Conservation (phyloP, 1,140 invertebrate genomes). For the Drosophila kikkawai region DNA sequence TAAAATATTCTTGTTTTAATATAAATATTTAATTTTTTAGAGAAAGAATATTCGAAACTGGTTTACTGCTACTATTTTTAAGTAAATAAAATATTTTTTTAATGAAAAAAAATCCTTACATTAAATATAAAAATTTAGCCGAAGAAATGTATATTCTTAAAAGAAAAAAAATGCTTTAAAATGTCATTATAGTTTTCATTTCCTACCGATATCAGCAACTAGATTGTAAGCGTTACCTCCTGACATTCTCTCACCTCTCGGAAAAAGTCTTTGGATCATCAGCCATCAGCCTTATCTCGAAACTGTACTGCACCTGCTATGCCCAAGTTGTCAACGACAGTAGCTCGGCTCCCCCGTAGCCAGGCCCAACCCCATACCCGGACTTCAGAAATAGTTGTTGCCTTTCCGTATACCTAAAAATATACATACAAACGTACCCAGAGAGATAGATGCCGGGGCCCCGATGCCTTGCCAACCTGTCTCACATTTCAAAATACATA, state of each 20-base stretch:
- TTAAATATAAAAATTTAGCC: too few species aligned
- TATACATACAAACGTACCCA: conserved; percentile 25
- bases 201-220: not conserved
- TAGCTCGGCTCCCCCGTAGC: conserved; percentile 52
- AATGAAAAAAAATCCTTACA: too few species aligned
- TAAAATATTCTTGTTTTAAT: too few species aligned
- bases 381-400: conserved; percentile 42
- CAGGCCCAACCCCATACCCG: conserved; percentile 2
- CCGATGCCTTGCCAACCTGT: conserved; percentile 72
- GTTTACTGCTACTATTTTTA: too few species aligned
- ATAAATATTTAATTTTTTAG: too few species aligned
- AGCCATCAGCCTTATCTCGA: conserved; percentile 25
- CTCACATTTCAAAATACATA: conserved; percentile 84
- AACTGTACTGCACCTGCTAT: conserved; percentile 66
- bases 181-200: not conserved
- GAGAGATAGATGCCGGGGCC: conserved; percentile 31
- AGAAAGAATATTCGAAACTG: too few species aligned
- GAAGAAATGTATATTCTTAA: not conserved
- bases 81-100: too few species aligned
- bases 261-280: conserved; percentile 27
- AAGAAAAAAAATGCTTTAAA: not conserved
- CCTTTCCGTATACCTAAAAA: conserved; percentile 29
- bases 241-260: conserved; percentile 26
- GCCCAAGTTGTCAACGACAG: conserved; percentile 75
- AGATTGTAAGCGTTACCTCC: conserved; percentile 20